These are phyloP conservation scores for Homalodisca vitripennis DNA, from an alignment of 1,140 invertebrate genomes.

Conservation along the genomic window DNA sequence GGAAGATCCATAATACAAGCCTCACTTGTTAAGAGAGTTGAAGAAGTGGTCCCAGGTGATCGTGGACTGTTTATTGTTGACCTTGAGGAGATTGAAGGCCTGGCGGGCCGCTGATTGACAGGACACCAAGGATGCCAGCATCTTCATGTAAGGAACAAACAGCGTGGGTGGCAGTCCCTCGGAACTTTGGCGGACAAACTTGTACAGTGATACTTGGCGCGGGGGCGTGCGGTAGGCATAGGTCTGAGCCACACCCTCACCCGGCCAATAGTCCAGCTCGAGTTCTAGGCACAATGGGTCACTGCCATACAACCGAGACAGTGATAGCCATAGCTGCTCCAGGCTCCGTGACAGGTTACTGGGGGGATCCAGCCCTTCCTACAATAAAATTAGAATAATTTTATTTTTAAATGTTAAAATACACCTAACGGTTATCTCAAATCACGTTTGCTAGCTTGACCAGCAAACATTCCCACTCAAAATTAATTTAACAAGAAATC, in stretches of 20 bases:
- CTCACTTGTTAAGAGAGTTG: conserved; percentile 65
- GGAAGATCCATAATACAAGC: too few relatives aligned
- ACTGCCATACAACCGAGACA: conserved; percentile 74
- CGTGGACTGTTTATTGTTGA: conserved; percentile 45
- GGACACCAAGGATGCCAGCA: conserved; percentile 79
- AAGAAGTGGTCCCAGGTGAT: conserved; percentile 86
- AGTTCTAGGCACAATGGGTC: conserved; percentile 71
- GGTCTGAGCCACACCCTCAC: conserved; percentile 49
- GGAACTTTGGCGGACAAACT: conserved; percentile 86
- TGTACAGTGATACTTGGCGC: conserved; percentile 70
- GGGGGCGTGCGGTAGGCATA: conserved; percentile 45
- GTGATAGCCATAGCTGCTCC: conserved; percentile 75
- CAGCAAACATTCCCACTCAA: too few relatives aligned
- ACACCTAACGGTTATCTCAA: too few relatives aligned
- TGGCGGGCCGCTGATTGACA: conserved; percentile 69
- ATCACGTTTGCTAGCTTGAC: too few relatives aligned
- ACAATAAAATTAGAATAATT: conserved; percentile 40
- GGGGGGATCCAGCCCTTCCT: conserved; percentile 79
- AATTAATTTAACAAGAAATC: too few relatives aligned
- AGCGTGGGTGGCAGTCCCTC: conserved; percentile 82
- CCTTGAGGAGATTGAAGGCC: conserved; percentile 85
- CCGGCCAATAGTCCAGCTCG: conserved; percentile 81
- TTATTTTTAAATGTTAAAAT: too few relatives aligned
- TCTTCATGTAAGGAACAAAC: conserved; percentile 83
- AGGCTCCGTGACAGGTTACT: conserved; percentile 74